These are phyloP conservation scores for Herpetotheres cachinnans DNA, from an alignment of 2,113 vertebrate species.

Conservation along the genomic window DNA sequence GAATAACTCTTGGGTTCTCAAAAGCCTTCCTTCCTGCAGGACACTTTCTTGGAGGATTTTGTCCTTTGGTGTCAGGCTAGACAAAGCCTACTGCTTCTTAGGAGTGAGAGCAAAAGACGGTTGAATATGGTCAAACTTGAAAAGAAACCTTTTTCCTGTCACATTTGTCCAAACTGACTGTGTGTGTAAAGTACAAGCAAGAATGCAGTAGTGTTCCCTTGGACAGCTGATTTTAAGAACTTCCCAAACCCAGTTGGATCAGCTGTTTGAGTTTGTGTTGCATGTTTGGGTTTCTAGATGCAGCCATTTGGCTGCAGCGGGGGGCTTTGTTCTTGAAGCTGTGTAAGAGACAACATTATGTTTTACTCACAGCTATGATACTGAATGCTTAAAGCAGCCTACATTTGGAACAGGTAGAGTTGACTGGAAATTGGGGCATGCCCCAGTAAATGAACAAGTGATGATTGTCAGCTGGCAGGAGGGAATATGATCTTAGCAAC, in stretches of 20 bases:
- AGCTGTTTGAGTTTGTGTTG: not conserved
- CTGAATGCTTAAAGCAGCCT: not conserved
- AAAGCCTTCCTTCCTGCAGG: not conserved
- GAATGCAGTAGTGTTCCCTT: not conserved
- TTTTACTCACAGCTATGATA: not conserved
- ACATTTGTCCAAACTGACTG: not conserved
- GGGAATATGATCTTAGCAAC: not conserved
- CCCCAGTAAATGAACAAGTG: not conserved
- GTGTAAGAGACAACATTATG: not conserved
- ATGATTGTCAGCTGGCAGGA: not conserved
- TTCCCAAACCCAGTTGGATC: not conserved
- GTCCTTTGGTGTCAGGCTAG: not conserved
- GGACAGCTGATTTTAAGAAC: not conserved
- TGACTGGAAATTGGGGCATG: conserved; percentile 1
- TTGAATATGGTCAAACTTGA: not conserved
- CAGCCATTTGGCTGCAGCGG: not conserved
- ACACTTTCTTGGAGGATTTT: not conserved
- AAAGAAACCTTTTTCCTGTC: not conserved
- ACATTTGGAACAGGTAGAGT: not conserved
- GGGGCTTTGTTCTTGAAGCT: not conserved
- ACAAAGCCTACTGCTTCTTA: not conserved
- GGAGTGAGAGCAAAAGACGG: not conserved
- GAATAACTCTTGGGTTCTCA: not conserved
- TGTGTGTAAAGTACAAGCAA: not conserved
- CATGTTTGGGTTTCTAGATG: conserved; percentile 2